Evolutionary conservation across 2,888 invertebrate species (phyloP), one percentile per base, ranked within the genome.

Genomic region (Synanthedon tipuliformis): DNA sequence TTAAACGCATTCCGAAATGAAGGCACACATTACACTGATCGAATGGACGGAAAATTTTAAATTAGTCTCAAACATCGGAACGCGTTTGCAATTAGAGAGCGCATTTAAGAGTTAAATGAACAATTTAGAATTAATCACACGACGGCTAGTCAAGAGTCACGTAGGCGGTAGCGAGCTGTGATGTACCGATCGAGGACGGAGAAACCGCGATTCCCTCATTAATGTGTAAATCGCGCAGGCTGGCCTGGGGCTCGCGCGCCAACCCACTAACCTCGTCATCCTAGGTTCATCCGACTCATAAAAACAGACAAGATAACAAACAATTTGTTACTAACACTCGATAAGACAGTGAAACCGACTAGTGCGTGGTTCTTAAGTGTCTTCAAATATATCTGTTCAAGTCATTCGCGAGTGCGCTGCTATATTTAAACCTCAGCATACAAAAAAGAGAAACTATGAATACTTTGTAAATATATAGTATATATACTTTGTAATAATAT

Each of bases 141-240:
- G 65, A 68, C 65, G 61, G 63, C 60, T 55, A 71, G 71, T 69
- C 69, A 78, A 71, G 77, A 71, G 71, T 69, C 69, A 78, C 72
- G 78, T 78, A 75, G 69, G 68, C 67, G 65, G 69, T 69, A 68
- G 69, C 68, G 59, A 63, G 63, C 48, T 65, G 69, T 69, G 70
- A 67, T 69, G 65, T 66, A 70, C 69, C 69, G 68, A 77, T 71
- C 67, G 72, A 68, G 72, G 72, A 63, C 66, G 65, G 76, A 78
- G 81, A 83, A 84, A 83, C 80, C 73, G 71, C 75, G 73, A 77
- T 71, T 75, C 69, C 68, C 75, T 78, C 77, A 73, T 78, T 81
- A 81, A 81, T 81, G 79, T 78, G 81, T 81, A 82, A 80, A 71
- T 71, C 71, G 61, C 65, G 64, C 60, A 12, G 15, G 45, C 45